phyloP scores from a whole-genome alignment of 2,113 vertebrate species.

The Excalfactoria chinensis region DNA sequence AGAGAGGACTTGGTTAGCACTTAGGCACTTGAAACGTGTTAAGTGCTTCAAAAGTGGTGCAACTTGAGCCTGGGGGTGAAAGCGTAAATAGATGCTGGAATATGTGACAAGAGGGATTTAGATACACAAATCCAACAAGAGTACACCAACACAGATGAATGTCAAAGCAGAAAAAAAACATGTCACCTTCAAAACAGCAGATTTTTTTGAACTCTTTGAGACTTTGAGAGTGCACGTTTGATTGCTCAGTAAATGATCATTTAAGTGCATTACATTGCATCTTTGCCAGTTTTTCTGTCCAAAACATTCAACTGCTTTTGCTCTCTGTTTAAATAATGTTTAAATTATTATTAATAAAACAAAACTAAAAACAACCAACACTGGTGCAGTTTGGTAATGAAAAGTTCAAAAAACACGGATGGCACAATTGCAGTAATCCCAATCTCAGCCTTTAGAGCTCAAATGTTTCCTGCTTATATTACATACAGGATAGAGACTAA shows the following conservation, averaged over 20 bases:
- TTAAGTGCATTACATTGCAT: background rate
- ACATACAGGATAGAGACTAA: background rate
- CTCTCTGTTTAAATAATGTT: background rate
- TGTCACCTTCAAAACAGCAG: background rate
- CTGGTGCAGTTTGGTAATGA: background rate
- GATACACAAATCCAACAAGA: slow-evolving; percentile 41
- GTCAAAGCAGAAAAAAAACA: slow-evolving; percentile 60
- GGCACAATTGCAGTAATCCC: background rate
- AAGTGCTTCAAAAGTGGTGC: slow-evolving; percentile 70
- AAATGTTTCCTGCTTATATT: background rate
- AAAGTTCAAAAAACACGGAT: background rate
- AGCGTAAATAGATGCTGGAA: slow-evolving; percentile 46
- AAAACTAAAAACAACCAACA: too few species aligned
- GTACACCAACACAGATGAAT: slow-evolving; percentile 47
- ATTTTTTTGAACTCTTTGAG: background rate
- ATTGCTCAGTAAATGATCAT: slow-evolving; percentile 59
- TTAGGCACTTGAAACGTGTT: slow-evolving; percentile 72
- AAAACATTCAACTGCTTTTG: background rate
- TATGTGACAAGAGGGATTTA: slow-evolving; percentile 64
- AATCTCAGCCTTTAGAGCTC: background rate
- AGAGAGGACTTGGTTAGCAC: slow-evolving; percentile 64
- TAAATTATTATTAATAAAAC: background rate
- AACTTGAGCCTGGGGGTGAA: slow-evolving; percentile 62
- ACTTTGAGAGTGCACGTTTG: slow-evolving; percentile 44
- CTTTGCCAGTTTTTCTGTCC: background rate